A percentile compares a stretch with the other conserved stretches of the same genome.
Evolutionary conservation across 2,888 invertebrate genomes (phyloP).

Genomic region (Sycophila texana): DNA sequence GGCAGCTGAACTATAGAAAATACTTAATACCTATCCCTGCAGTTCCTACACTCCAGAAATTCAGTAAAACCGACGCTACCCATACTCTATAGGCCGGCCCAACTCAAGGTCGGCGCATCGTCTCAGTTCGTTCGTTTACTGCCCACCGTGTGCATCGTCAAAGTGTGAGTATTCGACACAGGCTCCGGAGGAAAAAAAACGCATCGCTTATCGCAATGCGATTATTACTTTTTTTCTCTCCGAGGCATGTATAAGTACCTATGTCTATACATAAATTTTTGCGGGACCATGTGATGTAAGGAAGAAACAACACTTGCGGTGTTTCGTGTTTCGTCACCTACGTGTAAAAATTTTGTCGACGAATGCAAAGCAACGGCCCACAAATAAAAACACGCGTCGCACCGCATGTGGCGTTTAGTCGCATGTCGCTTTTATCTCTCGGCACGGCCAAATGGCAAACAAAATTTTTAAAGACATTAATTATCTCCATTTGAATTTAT

Average conservation of each 20-base stretch:
- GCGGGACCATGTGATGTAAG: slow-evolving; percentile 20
- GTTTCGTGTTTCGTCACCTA: slow-evolving; percentile 25
- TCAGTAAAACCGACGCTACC: neutral
- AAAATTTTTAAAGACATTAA: slow-evolving; percentile 18
- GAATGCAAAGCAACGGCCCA: slow-evolving; percentile 19
- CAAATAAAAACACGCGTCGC: slow-evolving; percentile 18
- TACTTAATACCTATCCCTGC: too few species aligned
- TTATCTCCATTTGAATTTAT: slow-evolving; percentile 27
- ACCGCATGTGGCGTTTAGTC: slow-evolving; percentile 25
- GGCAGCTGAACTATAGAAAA: too few species aligned
- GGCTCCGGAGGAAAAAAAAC: neutral
- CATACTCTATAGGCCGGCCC: neutral
- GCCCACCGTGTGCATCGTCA: neutral
- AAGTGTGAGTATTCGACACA: neutral
- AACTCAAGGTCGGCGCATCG: slow-evolving; percentile 23
- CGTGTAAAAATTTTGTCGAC: slow-evolving; percentile 36
- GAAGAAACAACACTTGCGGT: neutral
- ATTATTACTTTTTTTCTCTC: slow-evolving; percentile 7
- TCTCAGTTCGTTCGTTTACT: slow-evolving; percentile 10
- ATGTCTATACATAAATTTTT: slow-evolving; percentile 27
- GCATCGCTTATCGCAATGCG: neutral
- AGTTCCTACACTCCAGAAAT: neutral
- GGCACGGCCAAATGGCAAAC: slow-evolving; percentile 28
- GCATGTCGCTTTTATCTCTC: slow-evolving; percentile 14
- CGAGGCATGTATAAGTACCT: too few species aligned